phyloP scores from a whole-genome alignment of 2,797 vertebrate genomes.

The Amblyraja radiata region DNA sequence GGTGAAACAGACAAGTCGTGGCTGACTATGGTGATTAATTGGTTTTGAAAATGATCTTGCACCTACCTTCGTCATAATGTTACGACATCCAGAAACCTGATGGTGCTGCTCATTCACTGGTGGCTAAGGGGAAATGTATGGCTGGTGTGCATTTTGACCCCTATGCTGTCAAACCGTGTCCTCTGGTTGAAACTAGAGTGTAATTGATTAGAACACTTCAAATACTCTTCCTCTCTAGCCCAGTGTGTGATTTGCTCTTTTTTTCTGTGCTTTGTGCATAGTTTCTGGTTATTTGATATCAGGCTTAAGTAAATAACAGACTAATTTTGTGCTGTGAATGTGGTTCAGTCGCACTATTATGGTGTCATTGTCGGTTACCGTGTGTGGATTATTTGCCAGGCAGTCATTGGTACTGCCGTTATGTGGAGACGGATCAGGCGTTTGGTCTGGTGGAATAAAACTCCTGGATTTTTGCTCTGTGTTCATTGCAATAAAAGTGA shows the following conservation, averaged over 20 bases:
- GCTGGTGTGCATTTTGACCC: neutral
- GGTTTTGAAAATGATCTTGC: constrained; percentile 19
- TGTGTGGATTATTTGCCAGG: neutral
- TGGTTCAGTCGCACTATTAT: neutral
- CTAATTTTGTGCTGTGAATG: neutral
- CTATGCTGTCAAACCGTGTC: neutral
- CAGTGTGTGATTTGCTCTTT: no score
- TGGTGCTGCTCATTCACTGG: neutral
- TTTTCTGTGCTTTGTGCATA: neutral
- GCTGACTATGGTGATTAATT: neutral
- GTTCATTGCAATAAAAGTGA: no score
- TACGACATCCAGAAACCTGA: neutral
- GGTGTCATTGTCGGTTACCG: neutral
- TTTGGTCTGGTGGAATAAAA: no score
- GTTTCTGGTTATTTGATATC: neutral
- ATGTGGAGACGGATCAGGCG: neutral
- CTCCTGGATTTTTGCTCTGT: no score
- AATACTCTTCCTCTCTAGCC: neutral
- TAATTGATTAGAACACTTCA: constrained; percentile 11
- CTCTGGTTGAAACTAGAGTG: neutral
- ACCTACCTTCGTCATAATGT: neutral
- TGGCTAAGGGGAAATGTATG: neutral
- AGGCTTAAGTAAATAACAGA: neutral
- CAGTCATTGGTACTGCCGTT: neutral
- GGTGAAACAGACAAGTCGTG: neutral